These are phyloP conservation scores for Netelia virgata DNA, from an alignment of 2,888 invertebrate genomes.

Conservation along the genomic window DNA sequence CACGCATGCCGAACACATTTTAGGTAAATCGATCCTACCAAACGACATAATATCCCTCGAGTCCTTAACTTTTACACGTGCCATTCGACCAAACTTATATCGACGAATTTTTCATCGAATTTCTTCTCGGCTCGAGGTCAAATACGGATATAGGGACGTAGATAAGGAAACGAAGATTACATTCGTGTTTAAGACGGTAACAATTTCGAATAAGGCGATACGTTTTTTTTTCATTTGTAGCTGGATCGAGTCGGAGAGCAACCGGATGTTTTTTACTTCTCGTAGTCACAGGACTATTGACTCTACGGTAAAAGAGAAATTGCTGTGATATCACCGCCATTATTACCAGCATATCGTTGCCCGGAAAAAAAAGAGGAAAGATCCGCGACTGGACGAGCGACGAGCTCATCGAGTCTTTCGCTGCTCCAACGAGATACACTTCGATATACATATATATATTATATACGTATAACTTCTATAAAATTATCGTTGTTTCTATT, in stretches of 20 bases:
- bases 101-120: background rate
- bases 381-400: constrained; percentile 1
- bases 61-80: background rate
- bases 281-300: constrained; percentile 62
- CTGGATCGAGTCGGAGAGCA: constrained; percentile 81
- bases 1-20: constrained; percentile 91
- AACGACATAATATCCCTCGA: constrained; percentile 25
- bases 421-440: constrained; percentile 48
- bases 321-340: constrained; percentile 11
- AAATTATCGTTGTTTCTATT: constrained; percentile 70
- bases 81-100: background rate
- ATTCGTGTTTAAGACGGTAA: background rate
- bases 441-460: constrained; percentile 35
- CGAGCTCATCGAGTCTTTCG: constrained; percentile 47
- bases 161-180: background rate
- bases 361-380: constrained; percentile 20
- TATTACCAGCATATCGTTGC: constrained; percentile 44
- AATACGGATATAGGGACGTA: background rate
- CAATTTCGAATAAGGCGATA: constrained; percentile 38
- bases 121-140: background rate
- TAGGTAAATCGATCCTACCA: constrained; percentile 85
- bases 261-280: constrained; percentile 57
- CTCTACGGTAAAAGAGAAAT: constrained; percentile 63
- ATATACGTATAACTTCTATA: constrained; percentile 62
- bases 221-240: constrained; percentile 78